Evolutionary conservation across 2,888 invertebrate genomes (phyloP), one percentile per base, ranked within the genome.

Genomic region (Omphaloscelis lunosa): DNA sequence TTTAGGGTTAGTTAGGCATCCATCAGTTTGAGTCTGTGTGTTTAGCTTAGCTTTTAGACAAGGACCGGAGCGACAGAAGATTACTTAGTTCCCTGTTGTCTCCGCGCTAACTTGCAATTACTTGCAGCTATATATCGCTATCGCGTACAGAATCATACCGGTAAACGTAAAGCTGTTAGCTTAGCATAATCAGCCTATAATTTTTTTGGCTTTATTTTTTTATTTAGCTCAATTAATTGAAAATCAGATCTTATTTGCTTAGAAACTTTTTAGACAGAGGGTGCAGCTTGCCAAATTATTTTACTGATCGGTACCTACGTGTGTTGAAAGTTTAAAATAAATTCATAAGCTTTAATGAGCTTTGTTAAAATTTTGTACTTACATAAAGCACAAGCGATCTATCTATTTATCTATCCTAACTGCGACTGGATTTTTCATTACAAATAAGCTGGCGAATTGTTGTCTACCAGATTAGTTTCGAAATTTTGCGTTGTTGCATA

Each of bases 31-130:
- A 59, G 59, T 82, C 51, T 56, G 20, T 74, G 61, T 58, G 56
- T 67, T 69, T 23, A 67, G 66, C 70, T 83, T 79, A 79, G 84
- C 67, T 84, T 84, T 82, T 61, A 80, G 80, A 79, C 67, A n/a
- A 27, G 39, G 11, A 56, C 34, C 39, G 20, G 59, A 79, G 66
- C 12, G 17, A 45, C 62, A 70, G n/a, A 67, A 53, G 45, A 67
- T 84, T 84, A 79, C 27, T 65, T 34, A 66, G 65, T 72, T 74
- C 51, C 34, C 7, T 23, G 51, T 39, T 62, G 29, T 56, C 2
- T 74, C n/a, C 53, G 39, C 17, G 53, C 3, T 68, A 48, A 56
- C 23, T 58, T 70, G 45, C 53, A 61, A 66, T 70, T 70, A 82
- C 39, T 63, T 76, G 34, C 59, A 73, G 53, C 63, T 53, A 20